Evolutionary conservation across 2,113 vertebrate species (phyloP).

Genomic region (Callipepla californica): DNA sequence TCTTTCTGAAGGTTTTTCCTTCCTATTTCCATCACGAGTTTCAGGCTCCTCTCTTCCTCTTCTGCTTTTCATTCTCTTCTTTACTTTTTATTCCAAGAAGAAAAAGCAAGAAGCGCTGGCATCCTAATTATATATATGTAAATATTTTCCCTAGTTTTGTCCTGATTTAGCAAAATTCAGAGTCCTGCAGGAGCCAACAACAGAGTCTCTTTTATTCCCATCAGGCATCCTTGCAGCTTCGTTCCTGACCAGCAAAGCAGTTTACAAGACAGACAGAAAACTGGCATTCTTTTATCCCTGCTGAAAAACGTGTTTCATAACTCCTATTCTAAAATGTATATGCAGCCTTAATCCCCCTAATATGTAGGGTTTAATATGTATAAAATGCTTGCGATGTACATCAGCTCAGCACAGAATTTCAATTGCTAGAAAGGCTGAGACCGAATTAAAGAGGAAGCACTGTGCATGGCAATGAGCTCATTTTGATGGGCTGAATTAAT

Average conservation of each 20-base stretch:
- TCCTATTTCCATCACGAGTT: background rate
- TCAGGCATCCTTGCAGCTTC: background rate
- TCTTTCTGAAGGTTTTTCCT: slow-evolving; percentile 20
- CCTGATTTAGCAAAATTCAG: slow-evolving; percentile 47
- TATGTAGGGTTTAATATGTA: slow-evolving; percentile 59
- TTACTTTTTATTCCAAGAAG: background rate
- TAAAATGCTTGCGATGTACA: slow-evolving; percentile 44
- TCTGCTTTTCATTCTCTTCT: background rate
- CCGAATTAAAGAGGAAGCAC: slow-evolving; percentile 39
- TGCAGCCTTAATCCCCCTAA: slow-evolving; percentile 56
- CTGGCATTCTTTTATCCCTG: slow-evolving; percentile 23
- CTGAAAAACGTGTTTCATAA: slow-evolving; percentile 49
- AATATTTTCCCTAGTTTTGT: slow-evolving; percentile 49
- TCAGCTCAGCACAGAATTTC: slow-evolving; percentile 50
- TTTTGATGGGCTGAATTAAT: slow-evolving; percentile 62
- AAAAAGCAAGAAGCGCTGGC: background rate
- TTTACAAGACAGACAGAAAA: slow-evolving; percentile 23
- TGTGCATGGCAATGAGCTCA: slow-evolving; percentile 61
- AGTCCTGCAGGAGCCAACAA: slow-evolving; percentile 6
- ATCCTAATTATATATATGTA: slow-evolving; percentile 52
- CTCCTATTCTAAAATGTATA: slow-evolving; percentile 59
- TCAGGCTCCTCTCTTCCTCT: background rate
- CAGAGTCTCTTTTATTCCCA: slow-evolving; percentile 42
- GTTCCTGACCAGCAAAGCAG: slow-evolving; percentile 28
- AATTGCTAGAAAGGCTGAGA: slow-evolving; percentile 58